Conservation (phyloP, 2,797 vertebrate genomes). For the Melanotaenia trifasciata region DNA sequence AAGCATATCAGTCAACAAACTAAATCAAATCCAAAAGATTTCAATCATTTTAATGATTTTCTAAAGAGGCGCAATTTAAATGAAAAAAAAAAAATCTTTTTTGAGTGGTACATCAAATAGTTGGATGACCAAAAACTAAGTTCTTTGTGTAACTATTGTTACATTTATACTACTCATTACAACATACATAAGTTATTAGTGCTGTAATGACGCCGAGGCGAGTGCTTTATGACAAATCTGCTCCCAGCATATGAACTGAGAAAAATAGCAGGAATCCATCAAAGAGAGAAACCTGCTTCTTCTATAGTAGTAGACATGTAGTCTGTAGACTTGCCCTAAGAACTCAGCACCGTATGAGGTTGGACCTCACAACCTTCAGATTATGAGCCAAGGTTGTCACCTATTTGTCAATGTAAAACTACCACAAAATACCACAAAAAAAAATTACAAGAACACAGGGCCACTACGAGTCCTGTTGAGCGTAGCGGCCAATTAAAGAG, state of each 20-base stretch:
- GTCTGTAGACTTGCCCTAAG: not conserved
- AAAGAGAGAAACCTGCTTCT: not conserved
- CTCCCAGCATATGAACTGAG: not conserved
- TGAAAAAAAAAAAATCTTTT: not conserved
- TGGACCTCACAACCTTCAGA: conserved; percentile 82
- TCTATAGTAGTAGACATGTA: no score
- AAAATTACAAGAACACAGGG: no score
- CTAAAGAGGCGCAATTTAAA: not conserved
- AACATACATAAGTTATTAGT: not conserved
- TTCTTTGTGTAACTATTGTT: not conserved
- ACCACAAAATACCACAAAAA: no score
- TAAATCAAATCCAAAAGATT: not conserved
- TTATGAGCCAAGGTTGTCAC: no score
- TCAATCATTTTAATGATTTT: not conserved
- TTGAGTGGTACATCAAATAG: no score
- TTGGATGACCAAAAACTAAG: not conserved
- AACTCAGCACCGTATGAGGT: conserved; percentile 76
- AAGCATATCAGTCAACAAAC: not conserved
- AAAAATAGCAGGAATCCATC: not conserved
- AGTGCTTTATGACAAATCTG: not conserved
- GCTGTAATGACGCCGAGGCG: not conserved
- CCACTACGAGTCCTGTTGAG: conserved; percentile 57
- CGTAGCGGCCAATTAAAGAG: not conserved
- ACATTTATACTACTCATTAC: not conserved
- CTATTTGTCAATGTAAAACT: no score